Conservation (phyloP, 1,140 invertebrate genomes). For the Heliothis subflexa region DNA sequence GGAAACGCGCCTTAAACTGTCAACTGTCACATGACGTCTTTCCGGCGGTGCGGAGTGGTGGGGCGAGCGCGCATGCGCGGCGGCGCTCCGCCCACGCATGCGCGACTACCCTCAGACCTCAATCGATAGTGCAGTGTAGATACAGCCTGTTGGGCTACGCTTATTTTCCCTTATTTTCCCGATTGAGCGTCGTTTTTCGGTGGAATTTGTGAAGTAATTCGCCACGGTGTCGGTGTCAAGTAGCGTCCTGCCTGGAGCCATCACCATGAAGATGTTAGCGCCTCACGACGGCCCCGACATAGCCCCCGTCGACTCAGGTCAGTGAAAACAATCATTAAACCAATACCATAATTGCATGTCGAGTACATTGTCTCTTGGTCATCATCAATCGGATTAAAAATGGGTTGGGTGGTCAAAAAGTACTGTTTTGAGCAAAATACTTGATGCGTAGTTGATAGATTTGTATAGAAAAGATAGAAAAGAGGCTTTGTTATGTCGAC, state of each 20-base stretch:
- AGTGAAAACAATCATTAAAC: slow-evolving; percentile 60
- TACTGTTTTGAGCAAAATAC: background rate
- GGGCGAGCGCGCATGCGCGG: slow-evolving; percentile 63
- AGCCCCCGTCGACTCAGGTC: slow-evolving; percentile 72
- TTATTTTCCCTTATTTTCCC: slow-evolving; percentile 61
- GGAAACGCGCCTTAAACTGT: slow-evolving; percentile 57
- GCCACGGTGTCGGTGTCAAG: slow-evolving; percentile 80
- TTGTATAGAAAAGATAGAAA: slow-evolving; percentile 14
- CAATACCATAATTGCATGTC: slow-evolving; percentile 24
- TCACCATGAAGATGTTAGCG: slow-evolving; percentile 78
- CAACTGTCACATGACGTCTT: slow-evolving; percentile 78
- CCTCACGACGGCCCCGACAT: slow-evolving; percentile 75
- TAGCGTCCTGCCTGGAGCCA: slow-evolving; percentile 76
- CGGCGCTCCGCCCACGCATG: slow-evolving; percentile 59
- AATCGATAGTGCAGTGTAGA: slow-evolving; percentile 81
- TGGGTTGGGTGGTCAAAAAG: background rate
- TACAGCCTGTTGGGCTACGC: slow-evolving; percentile 78
- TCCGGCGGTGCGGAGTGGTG: slow-evolving; percentile 62
- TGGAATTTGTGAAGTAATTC: slow-evolving; percentile 61
- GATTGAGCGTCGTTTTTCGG: slow-evolving; percentile 60
- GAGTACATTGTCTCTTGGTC: background rate
- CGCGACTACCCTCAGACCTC: slow-evolving; percentile 61
- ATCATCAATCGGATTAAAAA: background rate
- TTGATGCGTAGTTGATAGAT: slow-evolving; percentile 21
- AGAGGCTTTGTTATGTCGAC: slow-evolving; percentile 28